These are phyloP conservation scores for Lichenostomus cassidix DNA, from an alignment of 2,113 vertebrate species.

Conservation along the genomic window DNA sequence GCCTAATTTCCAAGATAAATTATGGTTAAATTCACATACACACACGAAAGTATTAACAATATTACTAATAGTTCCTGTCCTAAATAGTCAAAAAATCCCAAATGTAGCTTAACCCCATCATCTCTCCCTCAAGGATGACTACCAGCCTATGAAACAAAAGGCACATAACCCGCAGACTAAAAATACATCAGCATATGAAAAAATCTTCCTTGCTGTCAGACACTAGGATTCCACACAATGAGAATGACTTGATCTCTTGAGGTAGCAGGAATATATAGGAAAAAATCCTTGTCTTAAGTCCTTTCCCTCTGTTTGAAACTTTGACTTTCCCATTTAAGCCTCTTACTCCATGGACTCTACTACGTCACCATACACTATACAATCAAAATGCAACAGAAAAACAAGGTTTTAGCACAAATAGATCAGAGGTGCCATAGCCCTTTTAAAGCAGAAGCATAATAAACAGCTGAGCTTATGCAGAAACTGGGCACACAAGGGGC, in stretches of 20 bases:
- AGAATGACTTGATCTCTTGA: neutral
- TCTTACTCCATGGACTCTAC: neutral
- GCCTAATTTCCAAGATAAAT: neutral
- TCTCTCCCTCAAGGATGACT: neutral
- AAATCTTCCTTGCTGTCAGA: neutral
- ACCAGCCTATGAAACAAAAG: neutral
- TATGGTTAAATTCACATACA: neutral
- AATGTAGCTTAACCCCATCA: neutral
- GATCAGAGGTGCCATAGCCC: neutral
- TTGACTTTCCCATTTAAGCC: neutral
- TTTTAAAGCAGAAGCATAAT: neutral
- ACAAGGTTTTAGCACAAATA: neutral
- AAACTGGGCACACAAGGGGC: neutral
- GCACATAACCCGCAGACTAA: neutral
- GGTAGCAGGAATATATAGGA: neutral
- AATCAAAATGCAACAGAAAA: neutral
- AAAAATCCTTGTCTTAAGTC: neutral
- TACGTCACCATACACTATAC: neutral
- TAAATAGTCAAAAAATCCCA: neutral
- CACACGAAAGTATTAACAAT: neutral
- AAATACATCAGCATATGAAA: neutral
- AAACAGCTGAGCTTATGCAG: neutral
- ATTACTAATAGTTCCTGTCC: neutral
- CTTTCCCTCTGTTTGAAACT: neutral
- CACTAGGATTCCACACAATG: neutral